phyloP scores from a whole-genome alignment of 1,140 invertebrate species.

The Philopotamus ludificatus region DNA sequence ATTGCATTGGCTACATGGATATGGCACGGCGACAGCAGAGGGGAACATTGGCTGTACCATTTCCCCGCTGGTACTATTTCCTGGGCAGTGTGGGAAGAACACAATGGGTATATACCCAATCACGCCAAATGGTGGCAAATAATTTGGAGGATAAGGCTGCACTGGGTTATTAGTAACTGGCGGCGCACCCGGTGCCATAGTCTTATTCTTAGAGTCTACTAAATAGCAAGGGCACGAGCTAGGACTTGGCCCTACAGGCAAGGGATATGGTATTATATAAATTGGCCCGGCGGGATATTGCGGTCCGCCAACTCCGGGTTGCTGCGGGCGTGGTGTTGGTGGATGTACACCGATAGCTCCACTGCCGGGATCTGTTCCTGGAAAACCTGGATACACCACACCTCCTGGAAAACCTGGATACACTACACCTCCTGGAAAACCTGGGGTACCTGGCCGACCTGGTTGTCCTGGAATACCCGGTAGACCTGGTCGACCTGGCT shows the following conservation, averaged over 20 bases:
- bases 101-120: slow-evolving; percentile 62
- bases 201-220: slow-evolving; percentile 44
- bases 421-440: slow-evolving; percentile 31
- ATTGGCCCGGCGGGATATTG: slow-evolving; percentile 47
- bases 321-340: slow-evolving; percentile 42
- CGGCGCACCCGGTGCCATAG: slow-evolving; percentile 44
- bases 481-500: slow-evolving; percentile 21
- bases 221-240: slow-evolving; percentile 58
- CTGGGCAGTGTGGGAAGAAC: slow-evolving; percentile 58
- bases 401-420: not conserved
- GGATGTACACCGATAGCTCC: slow-evolving; percentile 53
- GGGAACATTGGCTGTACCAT: slow-evolving; percentile 51
- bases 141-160: slow-evolving; percentile 46
- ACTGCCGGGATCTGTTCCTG: slow-evolving; percentile 17
- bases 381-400: slow-evolving; percentile 29
- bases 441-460: slow-evolving; percentile 39
- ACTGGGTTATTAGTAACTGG: slow-evolving; percentile 42
- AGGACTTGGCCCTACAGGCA: slow-evolving; percentile 57
- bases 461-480: slow-evolving; percentile 35
- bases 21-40: slow-evolving; percentile 46
- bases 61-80: slow-evolving; percentile 43
- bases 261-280: slow-evolving; percentile 57
- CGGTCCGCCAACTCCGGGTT: not conserved
- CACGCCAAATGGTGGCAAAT: slow-evolving; percentile 52
- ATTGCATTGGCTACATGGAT: slow-evolving; percentile 37